Conservation (phyloP, 2,113 vertebrate species). For the Pardalotus punctatus region DNA sequence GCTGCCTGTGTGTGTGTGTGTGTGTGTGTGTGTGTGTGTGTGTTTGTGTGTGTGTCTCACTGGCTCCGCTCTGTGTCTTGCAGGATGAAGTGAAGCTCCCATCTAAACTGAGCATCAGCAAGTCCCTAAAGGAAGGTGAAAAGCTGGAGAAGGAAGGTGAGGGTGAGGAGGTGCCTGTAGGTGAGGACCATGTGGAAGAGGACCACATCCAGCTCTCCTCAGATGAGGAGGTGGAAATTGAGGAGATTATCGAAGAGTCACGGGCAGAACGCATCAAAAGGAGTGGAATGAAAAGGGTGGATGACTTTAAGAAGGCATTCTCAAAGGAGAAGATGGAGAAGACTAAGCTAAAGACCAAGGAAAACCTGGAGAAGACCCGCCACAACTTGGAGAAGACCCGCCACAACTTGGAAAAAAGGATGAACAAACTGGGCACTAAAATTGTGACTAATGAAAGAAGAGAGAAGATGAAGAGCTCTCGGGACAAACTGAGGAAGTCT, state of each 20-base stretch:
- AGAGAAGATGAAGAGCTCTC: conserved; percentile 89
- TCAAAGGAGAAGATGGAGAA: conserved; percentile 97
- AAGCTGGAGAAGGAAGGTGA: conserved; percentile 76
- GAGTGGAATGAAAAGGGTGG: conserved; percentile 88
- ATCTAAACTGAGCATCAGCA: conserved; percentile 86
- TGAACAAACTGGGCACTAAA: conserved; percentile 90
- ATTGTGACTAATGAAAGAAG: conserved; percentile 89
- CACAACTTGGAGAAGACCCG: conserved; percentile 96
- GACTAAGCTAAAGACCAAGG: conserved; percentile 89
- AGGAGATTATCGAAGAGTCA: conserved; percentile 93
- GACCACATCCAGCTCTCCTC: conserved; percentile 80
- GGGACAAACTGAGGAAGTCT: conserved; percentile 93
- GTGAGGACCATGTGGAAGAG: conserved; percentile 79
- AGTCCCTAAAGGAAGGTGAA: conserved; percentile 79
- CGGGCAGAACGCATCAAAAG: conserved; percentile 90
- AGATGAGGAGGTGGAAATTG: conserved; percentile 91
- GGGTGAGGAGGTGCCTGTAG: conserved; percentile 70
- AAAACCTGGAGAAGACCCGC: conserved; percentile 94
- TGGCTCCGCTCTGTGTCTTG: conserved; percentile 46
- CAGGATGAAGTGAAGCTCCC: conserved; percentile 91
- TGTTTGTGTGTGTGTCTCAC: not conserved
- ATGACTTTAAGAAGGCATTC: conserved; percentile 96
- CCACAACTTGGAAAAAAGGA: conserved; percentile 91
- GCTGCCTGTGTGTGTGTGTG: not conserved
- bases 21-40: not conserved